Percentiles rank a stretch among this genome's conserved stretches.
phyloP scores from a whole-genome alignment of 1,140 invertebrate genomes.

The Sycophaga agraensis region DNA sequence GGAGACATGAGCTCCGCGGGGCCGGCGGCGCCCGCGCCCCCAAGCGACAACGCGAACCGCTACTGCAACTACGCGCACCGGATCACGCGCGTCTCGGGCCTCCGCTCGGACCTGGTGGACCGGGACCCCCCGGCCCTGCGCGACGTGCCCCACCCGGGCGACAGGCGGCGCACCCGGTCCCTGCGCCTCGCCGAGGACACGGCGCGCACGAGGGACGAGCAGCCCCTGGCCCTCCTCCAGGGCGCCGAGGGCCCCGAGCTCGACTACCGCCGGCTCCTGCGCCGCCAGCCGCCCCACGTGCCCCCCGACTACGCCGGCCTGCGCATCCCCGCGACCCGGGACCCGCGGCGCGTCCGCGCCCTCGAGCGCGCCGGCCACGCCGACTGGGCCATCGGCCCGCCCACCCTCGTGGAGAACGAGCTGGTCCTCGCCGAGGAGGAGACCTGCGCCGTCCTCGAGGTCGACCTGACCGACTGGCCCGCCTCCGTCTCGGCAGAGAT shows the following conservation, averaged over 20 bases:
- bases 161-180: background rate
- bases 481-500: background rate
- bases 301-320: rapidly evolving
- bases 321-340: background rate
- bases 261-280: background rate
- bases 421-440: background rate
- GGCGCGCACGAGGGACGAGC: background rate
- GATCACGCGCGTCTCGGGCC: background rate
- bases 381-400: background rate
- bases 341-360: background rate
- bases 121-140: background rate
- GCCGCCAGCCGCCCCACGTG: background rate
- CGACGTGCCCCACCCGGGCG: background rate
- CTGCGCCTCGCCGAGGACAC: background rate
- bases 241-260: background rate
- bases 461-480: conserved; percentile 13
- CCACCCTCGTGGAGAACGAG: background rate
- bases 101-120: background rate
- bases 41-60: background rate
- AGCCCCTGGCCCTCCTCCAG: background rate
- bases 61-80: background rate
- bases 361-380: background rate
- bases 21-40: background rate
- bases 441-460: background rate
- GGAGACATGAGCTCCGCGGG: no score